Evolutionary conservation across 37 sponge, comb jelly and placozoan genomes (phyloP), one percentile per base, ranked within the genome.

Genomic region (Geodia barretti): DNA sequence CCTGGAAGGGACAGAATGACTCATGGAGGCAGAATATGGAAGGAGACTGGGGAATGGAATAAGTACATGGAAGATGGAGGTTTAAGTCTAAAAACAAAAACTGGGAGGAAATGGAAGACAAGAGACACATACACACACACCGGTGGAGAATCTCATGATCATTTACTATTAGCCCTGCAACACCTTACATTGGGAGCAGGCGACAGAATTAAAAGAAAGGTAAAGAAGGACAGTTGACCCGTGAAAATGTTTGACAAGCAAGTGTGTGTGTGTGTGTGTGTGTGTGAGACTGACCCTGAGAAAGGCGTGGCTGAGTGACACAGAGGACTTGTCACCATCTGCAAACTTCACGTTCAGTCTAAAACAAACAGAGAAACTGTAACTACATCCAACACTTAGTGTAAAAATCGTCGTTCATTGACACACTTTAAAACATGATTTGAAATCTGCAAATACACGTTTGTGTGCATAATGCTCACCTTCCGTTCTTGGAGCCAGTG

Each of bases 241-340:
- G n/a, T n/a, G n/a, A n/a, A n/a, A n/a, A n/a, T n/a, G n/a, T n/a
- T n/a, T n/a, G 54, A 47, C 54, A 47, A 17, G 11, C 14, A 47
- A 47, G 54, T 7, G 11, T 47, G 14, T 14, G 14, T 17, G 54
- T 47, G 54, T 17, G 54, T 47, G 14, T 47, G 54, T 47, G 54
- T 47, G 14, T 47, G 14, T 47, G 11, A 47, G 11, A 47, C 54
- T 47, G 14, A 47, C 75, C 75, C 54, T 43, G 28, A 31, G 61
- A 29, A 74, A 74, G 30, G 28, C n/a, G 2, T 74, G 75, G 14
- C 11, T 30, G 30, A 31, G 61, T 17, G 61, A 20, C 28, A 74
- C 61, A 23, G 35, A 34, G 32, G 35, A 43, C 54, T 74, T 74
- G 19, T 74, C 75, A 28, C 75, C 75, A 58, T 74, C 75, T 54